phyloP scores from a whole-genome alignment of 2,888 invertebrate species.

The Acleris emargana region DNA sequence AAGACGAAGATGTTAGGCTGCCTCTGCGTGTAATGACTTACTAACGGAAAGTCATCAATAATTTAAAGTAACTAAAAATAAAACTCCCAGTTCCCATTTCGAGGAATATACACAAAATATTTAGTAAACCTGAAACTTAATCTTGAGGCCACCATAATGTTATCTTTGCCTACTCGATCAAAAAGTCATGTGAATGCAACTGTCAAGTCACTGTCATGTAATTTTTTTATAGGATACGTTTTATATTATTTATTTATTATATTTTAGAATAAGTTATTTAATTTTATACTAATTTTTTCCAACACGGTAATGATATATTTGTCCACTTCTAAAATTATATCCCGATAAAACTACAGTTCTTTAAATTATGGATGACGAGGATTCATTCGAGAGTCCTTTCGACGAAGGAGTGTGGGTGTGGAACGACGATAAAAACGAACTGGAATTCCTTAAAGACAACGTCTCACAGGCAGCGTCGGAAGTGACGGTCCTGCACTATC shows the following conservation, averaged over 20 bases:
- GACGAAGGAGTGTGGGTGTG: conserved; percentile 28
- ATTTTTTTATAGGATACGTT: neutral
- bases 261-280: conserved; percentile 5
- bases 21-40: too few species aligned
- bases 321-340: too few species aligned
- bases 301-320: too few species aligned
- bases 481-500: neutral
- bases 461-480: neutral
- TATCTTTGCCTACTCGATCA: conserved; percentile 15
- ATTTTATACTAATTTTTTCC: neutral
- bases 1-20: too few species aligned
- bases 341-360: too few species aligned
- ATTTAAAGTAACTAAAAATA: too few species aligned
- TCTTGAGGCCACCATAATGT: too few species aligned
- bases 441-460: conserved; percentile 14
- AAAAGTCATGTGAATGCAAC: neutral
- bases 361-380: conserved; percentile 26
- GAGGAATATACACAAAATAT: too few species aligned
- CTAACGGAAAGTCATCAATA: too few species aligned
- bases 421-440: conserved; percentile 4
- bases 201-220: conserved; percentile 2
- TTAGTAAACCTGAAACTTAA: too few species aligned
- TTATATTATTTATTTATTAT: neutral
- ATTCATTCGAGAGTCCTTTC: conserved; percentile 15
- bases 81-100: too few species aligned